Evolutionary conservation across 2,113 vertebrate genomes (phyloP).

Genomic region (Embiotoca jacksoni): DNA sequence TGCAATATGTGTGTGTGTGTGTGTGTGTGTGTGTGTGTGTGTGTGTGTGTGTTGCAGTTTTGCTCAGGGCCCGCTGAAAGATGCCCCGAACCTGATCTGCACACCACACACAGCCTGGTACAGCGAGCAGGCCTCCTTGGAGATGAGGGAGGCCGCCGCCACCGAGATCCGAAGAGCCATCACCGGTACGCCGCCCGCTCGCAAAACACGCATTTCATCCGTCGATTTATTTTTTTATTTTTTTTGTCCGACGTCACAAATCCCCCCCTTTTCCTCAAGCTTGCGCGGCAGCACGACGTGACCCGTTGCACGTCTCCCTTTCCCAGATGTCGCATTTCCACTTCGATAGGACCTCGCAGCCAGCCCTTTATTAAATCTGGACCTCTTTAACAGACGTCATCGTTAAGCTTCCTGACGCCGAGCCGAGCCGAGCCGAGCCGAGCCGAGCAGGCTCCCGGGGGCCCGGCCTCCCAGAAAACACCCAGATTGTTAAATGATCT

Average conservation of each 20-base stretch:
- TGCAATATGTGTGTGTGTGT: neutral
- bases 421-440: neutral
- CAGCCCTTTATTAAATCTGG: slow-evolving; percentile 61
- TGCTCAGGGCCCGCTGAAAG: slow-evolving; percentile 95
- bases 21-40: neutral
- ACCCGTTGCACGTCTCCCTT: slow-evolving; percentile 37
- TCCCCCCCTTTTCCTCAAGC: too few relatives aligned
- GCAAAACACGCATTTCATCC: neutral
- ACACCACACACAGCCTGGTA: slow-evolving; percentile 99
- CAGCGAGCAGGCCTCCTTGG: slow-evolving; percentile 96
- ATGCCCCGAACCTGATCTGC: slow-evolving; percentile 96
- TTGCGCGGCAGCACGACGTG: neutral
- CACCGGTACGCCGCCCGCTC: slow-evolving; percentile 86
- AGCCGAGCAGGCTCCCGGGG: neutral
- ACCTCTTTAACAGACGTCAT: slow-evolving; percentile 68
- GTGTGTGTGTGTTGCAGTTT: slow-evolving; percentile 83
- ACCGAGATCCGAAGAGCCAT: slow-evolving; percentile 96
- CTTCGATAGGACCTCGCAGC: slow-evolving; percentile 54
- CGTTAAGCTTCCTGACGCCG: slow-evolving; percentile 50
- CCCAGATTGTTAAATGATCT: slow-evolving; percentile 59
- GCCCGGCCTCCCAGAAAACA: slow-evolving; percentile 23
- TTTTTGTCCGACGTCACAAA: neutral
- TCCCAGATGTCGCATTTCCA: slow-evolving; percentile 68
- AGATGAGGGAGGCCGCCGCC: slow-evolving; percentile 98
- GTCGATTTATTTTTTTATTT: neutral